These are phyloP conservation scores for Laticauda colubrina DNA, from an alignment of 2,113 vertebrate species.

Conservation along the genomic window DNA sequence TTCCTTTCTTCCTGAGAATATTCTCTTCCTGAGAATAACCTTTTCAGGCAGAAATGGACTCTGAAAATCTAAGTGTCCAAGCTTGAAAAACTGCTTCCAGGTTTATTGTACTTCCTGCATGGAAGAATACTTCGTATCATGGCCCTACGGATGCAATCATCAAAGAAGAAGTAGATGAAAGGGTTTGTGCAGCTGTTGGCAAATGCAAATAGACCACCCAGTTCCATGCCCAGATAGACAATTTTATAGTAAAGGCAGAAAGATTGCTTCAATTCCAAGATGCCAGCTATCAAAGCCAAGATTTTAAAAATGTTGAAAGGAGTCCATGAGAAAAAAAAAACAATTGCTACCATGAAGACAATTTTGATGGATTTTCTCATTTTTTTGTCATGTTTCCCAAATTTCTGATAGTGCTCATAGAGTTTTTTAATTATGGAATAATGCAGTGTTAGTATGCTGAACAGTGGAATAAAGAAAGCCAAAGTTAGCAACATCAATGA, in stretches of 20 bases:
- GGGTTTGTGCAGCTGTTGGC: slow-evolving; percentile 77
- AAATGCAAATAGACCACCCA: slow-evolving; percentile 73
- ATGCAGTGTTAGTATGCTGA: slow-evolving; percentile 73
- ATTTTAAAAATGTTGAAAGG: slow-evolving; percentile 76
- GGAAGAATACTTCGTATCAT: slow-evolving; percentile 60
- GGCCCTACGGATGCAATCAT: slow-evolving; percentile 67
- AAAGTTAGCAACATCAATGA: slow-evolving; percentile 63
- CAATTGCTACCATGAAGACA: slow-evolving; percentile 65
- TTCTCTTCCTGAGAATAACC: too few species aligned
- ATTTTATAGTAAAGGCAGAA: slow-evolving; percentile 35
- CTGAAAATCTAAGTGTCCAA: slow-evolving; percentile 61
- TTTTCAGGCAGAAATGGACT: slow-evolving; percentile 54
- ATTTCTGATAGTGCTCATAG: slow-evolving; percentile 65
- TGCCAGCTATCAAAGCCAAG: slow-evolving; percentile 53
- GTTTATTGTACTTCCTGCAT: slow-evolving; percentile 46
- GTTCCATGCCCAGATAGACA: slow-evolving; percentile 62
- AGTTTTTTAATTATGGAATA: slow-evolving; percentile 72
- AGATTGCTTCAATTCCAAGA: slow-evolving; percentile 30
- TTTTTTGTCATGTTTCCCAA: slow-evolving; percentile 69
- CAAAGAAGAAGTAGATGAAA: slow-evolving; percentile 73
- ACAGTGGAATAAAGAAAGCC: slow-evolving; percentile 72
- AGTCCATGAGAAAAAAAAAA: slow-evolving; percentile 75
- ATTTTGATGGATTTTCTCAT: slow-evolving; percentile 75
- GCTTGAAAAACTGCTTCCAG: slow-evolving; percentile 56
- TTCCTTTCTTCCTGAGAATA: slow-evolving; percentile 56